phyloP scores from a whole-genome alignment of 2,888 invertebrate genomes.

The Pammene fasciana region DNA sequence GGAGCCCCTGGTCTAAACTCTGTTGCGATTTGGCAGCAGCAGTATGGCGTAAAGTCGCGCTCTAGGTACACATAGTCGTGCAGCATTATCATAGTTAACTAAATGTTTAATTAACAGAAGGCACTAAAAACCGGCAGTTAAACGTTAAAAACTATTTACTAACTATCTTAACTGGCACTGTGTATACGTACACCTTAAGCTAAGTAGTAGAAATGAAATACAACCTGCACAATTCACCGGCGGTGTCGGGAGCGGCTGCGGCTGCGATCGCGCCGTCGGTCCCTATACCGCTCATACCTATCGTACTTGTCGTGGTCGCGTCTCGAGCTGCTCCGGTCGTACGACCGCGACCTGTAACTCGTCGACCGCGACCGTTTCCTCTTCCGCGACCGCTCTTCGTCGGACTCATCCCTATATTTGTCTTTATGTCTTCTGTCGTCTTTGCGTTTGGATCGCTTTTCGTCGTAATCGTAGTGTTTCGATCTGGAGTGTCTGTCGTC shows the following conservation, averaged over 20 bases:
- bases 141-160: slow-evolving; percentile 3
- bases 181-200: slow-evolving; percentile 26
- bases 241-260: slow-evolving; percentile 70
- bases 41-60: too few relatives aligned
- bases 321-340: slow-evolving; percentile 60
- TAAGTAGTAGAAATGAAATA: slow-evolving; percentile 55
- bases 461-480: slow-evolving; percentile 62
- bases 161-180: slow-evolving; percentile 17
- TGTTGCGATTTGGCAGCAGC: too few relatives aligned
- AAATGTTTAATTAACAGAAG: slow-evolving; percentile 5
- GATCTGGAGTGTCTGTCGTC: slow-evolving; percentile 61
- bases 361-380: too few relatives aligned
- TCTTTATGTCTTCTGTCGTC: slow-evolving; percentile 65
- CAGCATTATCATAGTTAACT: not conserved
- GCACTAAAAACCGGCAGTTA: slow-evolving; percentile 5
- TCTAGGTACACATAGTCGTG: too few relatives aligned
- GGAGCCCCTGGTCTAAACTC: too few relatives aligned
- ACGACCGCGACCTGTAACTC: slow-evolving; percentile 47
- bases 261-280: slow-evolving; percentile 69
- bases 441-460: slow-evolving; percentile 60
- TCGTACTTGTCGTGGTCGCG: slow-evolving; percentile 64
- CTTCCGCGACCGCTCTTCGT: slow-evolving; percentile 48
- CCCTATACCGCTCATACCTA: slow-evolving; percentile 79
- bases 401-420: slow-evolving; percentile 72
- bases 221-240: slow-evolving; percentile 78